Evolutionary conservation across 2,797 vertebrate genomes (phyloP).

Genomic region (Trachurus trachurus): DNA sequence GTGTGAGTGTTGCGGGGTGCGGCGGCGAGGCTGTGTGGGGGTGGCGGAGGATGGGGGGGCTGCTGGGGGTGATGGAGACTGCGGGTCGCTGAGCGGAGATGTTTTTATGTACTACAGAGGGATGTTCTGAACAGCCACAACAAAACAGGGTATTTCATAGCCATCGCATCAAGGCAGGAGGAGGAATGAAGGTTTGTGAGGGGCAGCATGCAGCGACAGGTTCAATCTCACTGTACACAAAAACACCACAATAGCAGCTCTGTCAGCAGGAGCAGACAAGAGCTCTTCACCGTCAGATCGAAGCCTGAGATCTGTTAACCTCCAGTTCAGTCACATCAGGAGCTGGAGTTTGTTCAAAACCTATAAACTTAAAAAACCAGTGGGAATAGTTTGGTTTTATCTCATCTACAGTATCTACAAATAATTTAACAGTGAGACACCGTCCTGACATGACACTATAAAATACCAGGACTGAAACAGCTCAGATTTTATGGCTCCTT

Average conservation of each 20-base stretch:
- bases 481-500: not conserved
- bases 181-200: constrained; percentile 29
- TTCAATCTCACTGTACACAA: constrained; percentile 27
- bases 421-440: not conserved
- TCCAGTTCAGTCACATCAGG: constrained; percentile 10
- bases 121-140: constrained; percentile 76
- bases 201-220: constrained; percentile 39
- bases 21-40: constrained; percentile 49
- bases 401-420: not conserved
- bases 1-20: constrained; percentile 72
- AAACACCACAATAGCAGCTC: constrained; percentile 28
- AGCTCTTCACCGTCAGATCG: constrained; percentile 8
- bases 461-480: not conserved
- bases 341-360: not conserved
- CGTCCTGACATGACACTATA: not conserved
- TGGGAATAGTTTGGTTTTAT: not conserved
- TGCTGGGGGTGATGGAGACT: constrained; percentile 59
- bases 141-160: constrained; percentile 64
- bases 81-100: constrained; percentile 65
- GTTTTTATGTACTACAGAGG: constrained; percentile 80
- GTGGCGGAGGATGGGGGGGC: constrained; percentile 51
- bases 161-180: constrained; percentile 53
- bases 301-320: not conserved
- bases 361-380: not conserved
- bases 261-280: constrained; percentile 30